Conservation (phyloP, 2,888 invertebrate species). For the Trissolcus brochymenae region DNA sequence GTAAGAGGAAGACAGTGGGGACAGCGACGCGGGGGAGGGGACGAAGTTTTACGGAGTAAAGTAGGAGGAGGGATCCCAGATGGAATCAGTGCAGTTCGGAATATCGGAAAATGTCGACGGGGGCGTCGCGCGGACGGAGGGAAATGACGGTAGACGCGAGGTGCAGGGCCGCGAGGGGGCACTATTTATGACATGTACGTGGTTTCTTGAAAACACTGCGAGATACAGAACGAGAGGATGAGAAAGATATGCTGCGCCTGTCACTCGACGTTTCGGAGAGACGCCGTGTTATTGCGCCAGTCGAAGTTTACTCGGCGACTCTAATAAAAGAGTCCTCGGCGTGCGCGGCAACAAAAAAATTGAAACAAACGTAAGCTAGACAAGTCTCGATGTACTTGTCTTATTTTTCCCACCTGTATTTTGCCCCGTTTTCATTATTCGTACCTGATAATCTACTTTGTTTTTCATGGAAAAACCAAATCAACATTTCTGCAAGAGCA, state of each 20-base stretch:
- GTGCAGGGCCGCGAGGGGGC: constrained; percentile 57
- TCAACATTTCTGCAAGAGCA: too few species aligned
- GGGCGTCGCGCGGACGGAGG: constrained; percentile 13
- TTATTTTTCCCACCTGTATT: constrained; percentile 22
- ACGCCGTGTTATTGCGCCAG: constrained; percentile 58
- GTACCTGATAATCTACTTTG: not conserved
- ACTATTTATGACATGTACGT: constrained; percentile 75
- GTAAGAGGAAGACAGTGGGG: constrained; percentile 41
- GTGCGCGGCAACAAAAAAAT: constrained; percentile 21
- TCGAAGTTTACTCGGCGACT: constrained; percentile 58
- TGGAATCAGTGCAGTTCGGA: constrained; percentile 73
- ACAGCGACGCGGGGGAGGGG: not conserved
- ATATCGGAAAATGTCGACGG: constrained; percentile 73
- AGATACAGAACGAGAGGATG: constrained; percentile 60
- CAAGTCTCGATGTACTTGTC: constrained; percentile 13
- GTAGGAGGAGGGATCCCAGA: constrained; percentile 66
- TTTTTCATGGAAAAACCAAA: too few species aligned
- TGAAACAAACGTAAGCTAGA: constrained; percentile 19
- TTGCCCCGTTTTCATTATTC: constrained; percentile 6
- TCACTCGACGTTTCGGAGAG: constrained; percentile 61
- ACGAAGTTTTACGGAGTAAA: constrained; percentile 40
- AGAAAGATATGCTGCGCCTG: constrained; percentile 62
- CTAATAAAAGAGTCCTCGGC: constrained; percentile 53
- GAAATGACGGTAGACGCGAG: constrained; percentile 47
- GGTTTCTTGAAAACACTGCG: constrained; percentile 67